phyloP scores from a whole-genome alignment of 2,797 vertebrate species.

The Tangara arthus region DNA sequence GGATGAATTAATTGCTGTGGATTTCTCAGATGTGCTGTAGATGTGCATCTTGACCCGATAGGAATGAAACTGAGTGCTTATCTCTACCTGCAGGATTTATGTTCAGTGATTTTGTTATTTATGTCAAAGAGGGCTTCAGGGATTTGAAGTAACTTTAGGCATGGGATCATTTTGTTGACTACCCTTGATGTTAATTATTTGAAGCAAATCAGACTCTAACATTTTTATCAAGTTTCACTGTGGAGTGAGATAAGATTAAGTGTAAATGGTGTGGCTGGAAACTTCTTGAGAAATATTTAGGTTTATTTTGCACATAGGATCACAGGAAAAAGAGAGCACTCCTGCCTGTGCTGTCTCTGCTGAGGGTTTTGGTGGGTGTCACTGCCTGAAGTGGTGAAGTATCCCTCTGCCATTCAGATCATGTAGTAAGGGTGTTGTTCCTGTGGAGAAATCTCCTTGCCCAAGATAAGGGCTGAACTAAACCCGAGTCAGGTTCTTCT shows the following conservation, averaged over 20 bases:
- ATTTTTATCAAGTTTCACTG: background rate
- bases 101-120: background rate
- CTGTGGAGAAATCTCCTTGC: background rate
- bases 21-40: background rate
- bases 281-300: background rate
- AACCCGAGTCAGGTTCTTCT: background rate
- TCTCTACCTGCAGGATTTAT: background rate
- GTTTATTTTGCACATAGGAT: background rate
- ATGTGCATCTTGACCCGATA: background rate
- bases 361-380: background rate
- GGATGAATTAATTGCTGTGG: background rate
- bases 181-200: background rate
- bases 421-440: background rate
- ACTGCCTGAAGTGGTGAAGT: background rate
- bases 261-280: background rate
- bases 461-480: background rate
- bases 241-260: background rate
- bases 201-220: background rate
- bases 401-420: background rate
- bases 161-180: background rate
- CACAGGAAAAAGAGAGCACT: background rate
- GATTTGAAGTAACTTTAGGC: background rate
- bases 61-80: background rate
- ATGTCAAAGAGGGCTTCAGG: background rate
- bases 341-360: background rate